phyloP scores from a whole-genome alignment of 1,140 invertebrate genomes.

The Chionoecetes opilio region DNA sequence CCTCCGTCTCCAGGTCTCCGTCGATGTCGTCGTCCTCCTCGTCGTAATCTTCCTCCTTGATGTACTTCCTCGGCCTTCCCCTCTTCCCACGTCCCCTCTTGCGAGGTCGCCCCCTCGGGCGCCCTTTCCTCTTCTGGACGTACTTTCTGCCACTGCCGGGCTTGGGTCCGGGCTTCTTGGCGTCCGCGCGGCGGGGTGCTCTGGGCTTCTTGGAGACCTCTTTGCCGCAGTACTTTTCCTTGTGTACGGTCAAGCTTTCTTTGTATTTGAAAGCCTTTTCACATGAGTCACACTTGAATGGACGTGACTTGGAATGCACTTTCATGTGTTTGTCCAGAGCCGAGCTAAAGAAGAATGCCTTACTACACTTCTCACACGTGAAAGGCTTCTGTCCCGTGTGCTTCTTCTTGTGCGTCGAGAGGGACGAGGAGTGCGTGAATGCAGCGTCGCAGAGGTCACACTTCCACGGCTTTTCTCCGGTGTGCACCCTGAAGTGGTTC shows the following conservation, averaged over 20 bases:
- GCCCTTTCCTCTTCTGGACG: constrained; percentile 80
- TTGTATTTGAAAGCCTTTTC: constrained; percentile 81
- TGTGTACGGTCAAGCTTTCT: constrained; percentile 81
- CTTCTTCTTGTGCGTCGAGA: constrained; percentile 80
- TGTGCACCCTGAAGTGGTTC: constrained; percentile 82
- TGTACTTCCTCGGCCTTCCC: constrained; percentile 67
- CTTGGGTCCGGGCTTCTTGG: constrained; percentile 80
- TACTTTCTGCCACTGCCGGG: constrained; percentile 81
- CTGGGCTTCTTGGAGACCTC: constrained; percentile 79
- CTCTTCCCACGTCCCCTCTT: constrained; percentile 77
- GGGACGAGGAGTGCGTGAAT: constrained; percentile 79
- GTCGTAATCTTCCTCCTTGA: constrained; percentile 73
- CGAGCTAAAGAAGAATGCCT: constrained; percentile 83
- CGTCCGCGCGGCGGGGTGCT: constrained; percentile 80
- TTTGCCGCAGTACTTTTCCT: constrained; percentile 80
- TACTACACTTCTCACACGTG: constrained; percentile 80
- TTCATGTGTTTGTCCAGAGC: constrained; percentile 81
- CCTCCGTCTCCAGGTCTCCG: constrained; percentile 69
- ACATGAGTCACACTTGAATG: constrained; percentile 79
- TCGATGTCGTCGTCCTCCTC: constrained; percentile 73
- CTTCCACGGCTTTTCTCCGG: constrained; percentile 81
- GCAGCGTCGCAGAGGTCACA: constrained; percentile 79
- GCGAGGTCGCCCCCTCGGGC: constrained; percentile 77
- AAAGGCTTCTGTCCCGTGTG: constrained; percentile 81
- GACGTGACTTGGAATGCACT: constrained; percentile 80